A percentile compares a stretch with the other conserved stretches of the same genome.
These are phyloP conservation scores for Heliornis fulica DNA, from an alignment of 2,113 vertebrate genomes.

Conservation along the genomic window DNA sequence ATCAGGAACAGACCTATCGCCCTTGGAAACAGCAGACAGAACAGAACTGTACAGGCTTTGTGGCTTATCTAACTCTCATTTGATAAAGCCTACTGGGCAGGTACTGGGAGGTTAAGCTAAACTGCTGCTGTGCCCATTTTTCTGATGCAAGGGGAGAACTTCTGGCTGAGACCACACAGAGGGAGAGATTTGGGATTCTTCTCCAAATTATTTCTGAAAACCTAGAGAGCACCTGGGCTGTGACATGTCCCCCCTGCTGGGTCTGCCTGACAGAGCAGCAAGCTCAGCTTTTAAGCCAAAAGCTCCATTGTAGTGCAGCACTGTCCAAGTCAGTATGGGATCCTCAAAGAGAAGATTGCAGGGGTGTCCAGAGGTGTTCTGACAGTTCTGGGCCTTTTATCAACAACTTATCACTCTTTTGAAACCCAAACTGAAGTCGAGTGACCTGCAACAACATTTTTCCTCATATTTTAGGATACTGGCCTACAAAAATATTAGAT, in stretches of 20 bases:
- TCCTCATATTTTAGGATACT: background rate
- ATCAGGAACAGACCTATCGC: background rate
- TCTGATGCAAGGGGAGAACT: background rate
- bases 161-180: fast-evolving
- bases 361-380: too few species aligned
- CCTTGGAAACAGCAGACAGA: background rate
- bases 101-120: background rate
- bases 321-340: fast-evolving
- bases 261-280: background rate
- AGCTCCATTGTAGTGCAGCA: fast-evolving
- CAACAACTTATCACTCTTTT: fast-evolving
- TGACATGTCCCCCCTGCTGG: fast-evolving
- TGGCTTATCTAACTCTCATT: background rate
- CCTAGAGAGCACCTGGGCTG: background rate
- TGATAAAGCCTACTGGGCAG: background rate
- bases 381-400: background rate
- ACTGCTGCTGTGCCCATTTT: background rate
- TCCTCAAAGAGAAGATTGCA: background rate
- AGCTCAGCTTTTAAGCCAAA: background rate
- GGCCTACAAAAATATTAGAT: background rate
- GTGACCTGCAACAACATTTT: background rate
- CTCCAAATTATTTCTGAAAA: fast-evolving
- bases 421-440: background rate
- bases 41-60: background rate
- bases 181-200: too few species aligned